phyloP scores from a whole-genome alignment of 1,140 invertebrate genomes.

The Lucilia sericata region DNA sequence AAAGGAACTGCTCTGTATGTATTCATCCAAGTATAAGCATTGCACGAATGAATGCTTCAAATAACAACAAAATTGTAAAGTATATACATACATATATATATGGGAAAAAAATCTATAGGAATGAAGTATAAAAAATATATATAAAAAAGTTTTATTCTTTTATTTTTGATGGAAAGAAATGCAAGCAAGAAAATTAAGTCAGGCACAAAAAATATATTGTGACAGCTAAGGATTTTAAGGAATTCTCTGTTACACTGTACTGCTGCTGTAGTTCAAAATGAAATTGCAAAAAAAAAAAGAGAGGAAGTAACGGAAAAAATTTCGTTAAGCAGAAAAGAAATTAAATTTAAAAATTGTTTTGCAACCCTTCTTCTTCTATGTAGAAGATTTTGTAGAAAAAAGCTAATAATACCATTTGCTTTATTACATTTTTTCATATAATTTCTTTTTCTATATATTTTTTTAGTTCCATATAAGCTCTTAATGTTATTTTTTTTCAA shows the following conservation, averaged over 20 bases:
- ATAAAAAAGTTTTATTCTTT: background rate
- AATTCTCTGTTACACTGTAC: conserved; percentile 26
- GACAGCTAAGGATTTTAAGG: conserved; percentile 42
- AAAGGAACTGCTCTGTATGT: background rate
- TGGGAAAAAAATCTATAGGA: background rate
- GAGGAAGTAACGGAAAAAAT: background rate
- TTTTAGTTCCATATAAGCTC: conserved; percentile 21
- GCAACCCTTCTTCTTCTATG: conserved; percentile 10
- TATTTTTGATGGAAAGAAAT: conserved; percentile 29
- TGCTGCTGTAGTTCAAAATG: conserved; percentile 25
- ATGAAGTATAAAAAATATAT: background rate
- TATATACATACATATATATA: background rate
- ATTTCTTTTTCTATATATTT: conserved; percentile 8
- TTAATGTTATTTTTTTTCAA: conserved; percentile 31
- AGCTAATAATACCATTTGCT: conserved; percentile 42
- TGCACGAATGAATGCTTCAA: conserved; percentile 27
- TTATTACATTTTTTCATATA: conserved; percentile 40
- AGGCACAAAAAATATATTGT: conserved; percentile 44
- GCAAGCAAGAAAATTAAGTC: conserved; percentile 37
- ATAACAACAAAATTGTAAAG: conserved; percentile 15
- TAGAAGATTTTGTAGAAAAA: background rate
- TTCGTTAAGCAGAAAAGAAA: conserved; percentile 16
- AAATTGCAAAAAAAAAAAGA: conserved; percentile 37
- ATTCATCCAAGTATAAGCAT: conserved; percentile 17
- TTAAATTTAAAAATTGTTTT: conserved; percentile 44